A percentile compares a stretch with the other conserved stretches of the same genome.
These are phyloP conservation scores for Cyclopterus lumpus DNA, from an alignment of 2,797 vertebrate species.

Conservation along the genomic window DNA sequence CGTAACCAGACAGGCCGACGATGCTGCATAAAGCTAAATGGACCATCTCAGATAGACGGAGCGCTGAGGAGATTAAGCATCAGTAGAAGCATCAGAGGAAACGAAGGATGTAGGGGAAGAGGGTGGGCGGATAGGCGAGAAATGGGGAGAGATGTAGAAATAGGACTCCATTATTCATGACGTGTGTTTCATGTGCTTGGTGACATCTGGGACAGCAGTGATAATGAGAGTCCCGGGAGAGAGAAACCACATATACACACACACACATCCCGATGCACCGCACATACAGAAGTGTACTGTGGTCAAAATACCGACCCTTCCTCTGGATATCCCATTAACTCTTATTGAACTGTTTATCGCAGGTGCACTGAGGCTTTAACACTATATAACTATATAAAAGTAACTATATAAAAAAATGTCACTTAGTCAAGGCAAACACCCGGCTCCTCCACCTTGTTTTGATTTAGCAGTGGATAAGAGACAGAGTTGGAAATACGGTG, in stretches of 20 bases:
- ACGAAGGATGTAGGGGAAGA: constrained; percentile 65
- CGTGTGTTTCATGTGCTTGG: constrained; percentile 84
- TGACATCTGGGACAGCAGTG: constrained; percentile 87
- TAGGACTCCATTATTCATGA: constrained; percentile 87
- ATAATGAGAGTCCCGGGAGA: constrained; percentile 85
- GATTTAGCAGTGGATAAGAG: constrained; percentile 54
- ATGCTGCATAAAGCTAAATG: constrained; percentile 75
- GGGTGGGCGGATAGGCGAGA: constrained; percentile 62
- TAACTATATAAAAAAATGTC: constrained; percentile 17
- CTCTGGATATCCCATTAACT: constrained; percentile 49
- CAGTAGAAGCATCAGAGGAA: constrained; percentile 75
- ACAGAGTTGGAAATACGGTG: constrained; percentile 38
- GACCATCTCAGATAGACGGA: constrained; percentile 73
- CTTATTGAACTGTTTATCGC: constrained; percentile 45
- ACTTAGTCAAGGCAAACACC: constrained; percentile 45
- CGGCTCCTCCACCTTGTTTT: constrained; percentile 53
- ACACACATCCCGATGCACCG: constrained; percentile 52
- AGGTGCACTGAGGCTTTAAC: constrained; percentile 30
- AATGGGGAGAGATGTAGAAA: constrained; percentile 80
- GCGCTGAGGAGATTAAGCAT: constrained; percentile 73
- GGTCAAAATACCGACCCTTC: constrained; percentile 60
- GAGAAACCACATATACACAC: constrained; percentile 60
- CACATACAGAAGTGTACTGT: constrained; percentile 45
- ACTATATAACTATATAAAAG: constrained; percentile 5
- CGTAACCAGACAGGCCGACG: constrained; percentile 70